Base-by-base conservation (phyloP, 1,140 invertebrate species). In the Adelges cooleyi region DNA sequence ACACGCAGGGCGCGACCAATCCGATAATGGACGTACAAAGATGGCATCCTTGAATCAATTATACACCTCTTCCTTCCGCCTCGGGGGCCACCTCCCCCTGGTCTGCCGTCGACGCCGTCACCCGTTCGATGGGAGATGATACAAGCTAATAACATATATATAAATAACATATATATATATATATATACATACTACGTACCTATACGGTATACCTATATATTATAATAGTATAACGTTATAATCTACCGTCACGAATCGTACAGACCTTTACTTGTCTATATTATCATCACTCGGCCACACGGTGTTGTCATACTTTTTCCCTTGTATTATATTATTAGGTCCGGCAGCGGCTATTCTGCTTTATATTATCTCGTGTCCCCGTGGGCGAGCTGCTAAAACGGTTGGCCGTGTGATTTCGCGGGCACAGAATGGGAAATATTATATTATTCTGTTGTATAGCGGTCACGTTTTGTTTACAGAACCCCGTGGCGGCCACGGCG, bases 11-110 rank as follows among this genome's bases (percentile, higher is more conserved):
- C 56, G 56, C 42, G 42, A 62, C 56, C 56, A 62, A 62, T 62
- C 42, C 56, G 56, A 62, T 62, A 62, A 62, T 62, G 56, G 56
- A 62, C 56, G 44, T 62, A 62, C 56, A 62, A 62, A 62, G 56
- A 62, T 62, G 56, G 56, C 56, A 62, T 62, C 56, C 56, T 62
- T 22, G 56, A 62, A 62, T 62, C 56, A 62, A 62, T 62, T 62
- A 62, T 62, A 48, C 56, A 62, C 42, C 56, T 62, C 56, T 62
- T 62, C 56, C 56, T 62, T 62, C 56, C 56, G 56, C 56, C 56
- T 20, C 56, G 56, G 17, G 42, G 25, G 17, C 42, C 42, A 29
- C 42, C 56, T 25, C 53, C 42, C 56, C 42, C 38, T 2, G n/a
- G n/a, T 17, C 42, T 36, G 8, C 22, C 20, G 29, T 33, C 10